Evolutionary conservation across 1,140 invertebrate genomes (phyloP), one percentile per base, ranked within the genome.

Genomic region (Pogonomyrmex barbatus): DNA sequence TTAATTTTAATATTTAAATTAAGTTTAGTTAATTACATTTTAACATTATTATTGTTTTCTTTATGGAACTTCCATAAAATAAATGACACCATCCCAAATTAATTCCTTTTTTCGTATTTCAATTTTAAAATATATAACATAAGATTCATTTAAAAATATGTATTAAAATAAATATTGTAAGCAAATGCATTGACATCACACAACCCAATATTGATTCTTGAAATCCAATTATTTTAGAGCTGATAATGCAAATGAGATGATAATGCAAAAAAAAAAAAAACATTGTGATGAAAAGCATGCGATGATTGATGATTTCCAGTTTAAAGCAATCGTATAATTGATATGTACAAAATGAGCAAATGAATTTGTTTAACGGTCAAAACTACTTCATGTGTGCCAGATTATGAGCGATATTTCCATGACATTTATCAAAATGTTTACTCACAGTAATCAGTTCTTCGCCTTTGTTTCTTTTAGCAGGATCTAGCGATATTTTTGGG

Each of bases 401-500:
- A 58, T 82, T 73, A 47, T 73, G 39, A 73, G 8, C 6, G 8
- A 52, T 76, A 42, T 58, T 52, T 42, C 0, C 30, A 78, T 3
- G 54, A 2, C 9, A 45, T 45, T 30, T 85, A 30, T 30, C 62
- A 86, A 68, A 82, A 56, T 67, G 17, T 87, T 83, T 84, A 95
- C 96, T 96, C 95, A 97, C 96, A 83, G 95, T 96, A 65, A 97
- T 96, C 0, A 96, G 95, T 86, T 96, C 95, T 85, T 96, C 96
- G 58, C 96, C 95, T 89, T 95, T 95, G 65, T 90, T 96, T 87
- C 96, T 95, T 91, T 97, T 97, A 52, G 95, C 94, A 33, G 98
- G 98, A 95, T 98, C 97, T 76, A 98, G 95, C 54, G 96, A 97
- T 91, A 98, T 97, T 95, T 97, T 98, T 83, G 96, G 96, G 52